Percentiles rank a stretch among this genome's conserved stretches.
Conservation (phyloP, 2,888 invertebrate species). For the Pyrrhia umbra region DNA sequence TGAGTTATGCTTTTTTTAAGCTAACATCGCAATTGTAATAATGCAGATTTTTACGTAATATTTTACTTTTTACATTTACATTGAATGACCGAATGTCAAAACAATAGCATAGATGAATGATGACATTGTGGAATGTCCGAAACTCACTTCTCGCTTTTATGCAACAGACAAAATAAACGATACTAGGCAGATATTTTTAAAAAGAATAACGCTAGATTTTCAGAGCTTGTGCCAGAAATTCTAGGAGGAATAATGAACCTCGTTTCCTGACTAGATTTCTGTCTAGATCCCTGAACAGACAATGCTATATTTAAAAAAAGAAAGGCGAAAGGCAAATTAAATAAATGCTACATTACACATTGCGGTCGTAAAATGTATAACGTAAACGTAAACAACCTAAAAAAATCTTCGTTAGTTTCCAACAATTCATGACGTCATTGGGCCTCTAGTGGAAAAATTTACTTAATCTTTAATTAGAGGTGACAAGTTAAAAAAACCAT, state of each 20-base stretch:
- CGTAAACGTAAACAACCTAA: background rate
- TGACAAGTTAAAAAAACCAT: constrained; percentile 11
- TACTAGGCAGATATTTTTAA: constrained; percentile 3
- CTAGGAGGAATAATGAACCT: constrained; percentile 27
- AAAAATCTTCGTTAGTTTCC: background rate
- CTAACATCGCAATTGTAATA: background rate
- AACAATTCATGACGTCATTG: background rate
- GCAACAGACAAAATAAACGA: constrained; percentile 10
- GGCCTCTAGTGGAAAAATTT: constrained; percentile 17
- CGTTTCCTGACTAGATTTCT: constrained; percentile 38
- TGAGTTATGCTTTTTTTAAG: too few species aligned
- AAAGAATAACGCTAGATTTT: constrained; percentile 2
- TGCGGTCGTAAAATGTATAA: background rate
- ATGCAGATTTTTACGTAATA: background rate
- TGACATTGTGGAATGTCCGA: constrained; percentile 17
- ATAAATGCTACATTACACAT: constrained; percentile 24
- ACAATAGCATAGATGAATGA: constrained; percentile 29
- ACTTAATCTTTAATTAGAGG: constrained; percentile 29
- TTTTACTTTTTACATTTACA: constrained; percentile 3
- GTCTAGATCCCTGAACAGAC: constrained; percentile 2
- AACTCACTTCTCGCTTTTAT: constrained; percentile 8
- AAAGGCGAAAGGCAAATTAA: constrained; percentile 17
- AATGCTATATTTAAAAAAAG: constrained; percentile 39
- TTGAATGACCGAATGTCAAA: constrained; percentile 32
- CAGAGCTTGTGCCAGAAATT: constrained; percentile 35